Evolutionary conservation across 2,888 invertebrate genomes (phyloP).

Genomic region (Caenorhabditis sulstoni): DNA sequence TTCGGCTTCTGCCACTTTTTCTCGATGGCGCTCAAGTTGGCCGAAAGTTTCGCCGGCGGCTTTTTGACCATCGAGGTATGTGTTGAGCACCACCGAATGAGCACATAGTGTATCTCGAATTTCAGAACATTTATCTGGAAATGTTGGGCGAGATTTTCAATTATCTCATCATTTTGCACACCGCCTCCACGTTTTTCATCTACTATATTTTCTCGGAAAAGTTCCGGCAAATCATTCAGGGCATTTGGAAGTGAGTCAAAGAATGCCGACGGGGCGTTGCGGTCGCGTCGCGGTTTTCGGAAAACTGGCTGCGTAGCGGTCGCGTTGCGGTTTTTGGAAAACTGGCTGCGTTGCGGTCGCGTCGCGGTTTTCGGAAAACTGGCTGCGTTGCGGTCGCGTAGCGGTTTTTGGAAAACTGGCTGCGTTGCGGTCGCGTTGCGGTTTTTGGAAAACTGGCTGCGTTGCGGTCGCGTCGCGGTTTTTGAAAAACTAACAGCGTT

Average conservation of each 20-base stretch:
- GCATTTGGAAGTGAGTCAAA: slow-evolving; percentile 56
- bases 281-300: background rate
- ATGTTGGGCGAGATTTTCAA: slow-evolving; percentile 58
- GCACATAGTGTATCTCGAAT: no score
- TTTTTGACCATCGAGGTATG: slow-evolving; percentile 56
- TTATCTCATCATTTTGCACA: slow-evolving; percentile 55
- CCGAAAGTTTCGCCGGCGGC: slow-evolving; percentile 53
- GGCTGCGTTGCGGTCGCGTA: no score
- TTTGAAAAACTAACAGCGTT: no score
- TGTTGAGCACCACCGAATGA: no score
- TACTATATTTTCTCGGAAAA: slow-evolving; percentile 58
- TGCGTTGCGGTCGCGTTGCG: no score
- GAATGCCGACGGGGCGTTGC: no score
- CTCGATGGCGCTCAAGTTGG: slow-evolving; percentile 57
- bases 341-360: no score
- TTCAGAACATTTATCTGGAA: slow-evolving; percentile 54
- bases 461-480: no score
- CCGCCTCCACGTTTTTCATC: slow-evolving; percentile 60
- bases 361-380: no score
- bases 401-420: no score
- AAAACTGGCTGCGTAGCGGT: no score
- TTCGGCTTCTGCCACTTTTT: slow-evolving; percentile 62
- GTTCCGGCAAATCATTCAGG: slow-evolving; percentile 46
- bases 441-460: background rate
- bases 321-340: no score